These are phyloP conservation scores for Harpegnathos saltator DNA, from an alignment of 1,140 invertebrate species.

Conservation along the genomic window DNA sequence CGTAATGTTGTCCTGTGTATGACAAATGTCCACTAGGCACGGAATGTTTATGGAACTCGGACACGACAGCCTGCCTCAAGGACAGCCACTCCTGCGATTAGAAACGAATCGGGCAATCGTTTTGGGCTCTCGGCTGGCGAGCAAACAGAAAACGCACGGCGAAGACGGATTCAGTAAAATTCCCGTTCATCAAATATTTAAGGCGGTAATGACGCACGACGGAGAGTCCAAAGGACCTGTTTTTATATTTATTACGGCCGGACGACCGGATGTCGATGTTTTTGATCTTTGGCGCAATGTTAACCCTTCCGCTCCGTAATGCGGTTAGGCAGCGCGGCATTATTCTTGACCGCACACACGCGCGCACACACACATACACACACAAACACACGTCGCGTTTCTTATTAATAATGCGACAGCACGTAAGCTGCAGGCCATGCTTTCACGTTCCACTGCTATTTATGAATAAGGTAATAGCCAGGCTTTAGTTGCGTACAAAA, in stretches of 20 bases:
- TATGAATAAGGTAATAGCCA: not conserved
- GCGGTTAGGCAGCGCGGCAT: not conserved
- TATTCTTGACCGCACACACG: too few species aligned
- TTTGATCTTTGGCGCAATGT: not conserved
- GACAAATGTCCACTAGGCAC: constrained; percentile 52
- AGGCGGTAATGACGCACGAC: not conserved
- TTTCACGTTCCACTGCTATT: not conserved
- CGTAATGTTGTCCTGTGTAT: constrained; percentile 39
- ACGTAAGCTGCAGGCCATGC: constrained; percentile 12
- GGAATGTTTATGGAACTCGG: constrained; percentile 43
- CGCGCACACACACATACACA: too few species aligned
- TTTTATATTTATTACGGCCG: constrained; percentile 21
- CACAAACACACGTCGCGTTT: constrained; percentile 23
- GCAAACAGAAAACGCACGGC: not conserved
- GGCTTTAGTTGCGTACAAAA: constrained; percentile 20
- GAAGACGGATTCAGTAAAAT: constrained; percentile 1
- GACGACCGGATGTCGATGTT: not conserved
- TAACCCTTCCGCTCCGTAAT: constrained; percentile 4
- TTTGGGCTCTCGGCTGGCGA: not conserved
- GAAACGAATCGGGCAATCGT: constrained; percentile 35
- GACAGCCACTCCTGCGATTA: not conserved
- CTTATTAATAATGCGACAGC: constrained; percentile 21
- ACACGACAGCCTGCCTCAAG: constrained; percentile 1
- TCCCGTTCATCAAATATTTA: not conserved
- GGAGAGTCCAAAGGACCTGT: constrained; percentile 1